Evolutionary conservation across 2,888 invertebrate species (phyloP).

Genomic region (Molanna angustata): DNA sequence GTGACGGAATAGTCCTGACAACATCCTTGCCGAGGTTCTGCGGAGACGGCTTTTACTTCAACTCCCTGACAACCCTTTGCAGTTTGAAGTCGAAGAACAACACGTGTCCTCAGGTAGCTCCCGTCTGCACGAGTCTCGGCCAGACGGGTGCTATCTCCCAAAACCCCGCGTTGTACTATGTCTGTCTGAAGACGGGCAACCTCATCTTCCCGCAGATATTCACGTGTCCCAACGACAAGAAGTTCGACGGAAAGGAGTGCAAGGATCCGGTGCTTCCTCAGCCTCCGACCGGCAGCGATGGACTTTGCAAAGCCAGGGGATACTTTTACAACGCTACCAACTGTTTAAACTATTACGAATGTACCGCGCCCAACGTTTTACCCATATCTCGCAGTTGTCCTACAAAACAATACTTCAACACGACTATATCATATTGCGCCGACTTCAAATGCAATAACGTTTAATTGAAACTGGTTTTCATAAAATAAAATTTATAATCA

Average conservation of each 20-base stretch:
- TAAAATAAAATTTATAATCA: too few relatives aligned
- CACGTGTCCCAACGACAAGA: background rate
- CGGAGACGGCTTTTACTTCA: background rate
- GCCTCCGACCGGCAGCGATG: background rate
- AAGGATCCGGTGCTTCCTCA: background rate
- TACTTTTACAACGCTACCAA: slow-evolving; percentile 3
- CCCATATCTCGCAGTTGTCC: background rate
- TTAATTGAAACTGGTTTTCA: too few relatives aligned
- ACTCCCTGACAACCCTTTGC: slow-evolving; percentile 14
- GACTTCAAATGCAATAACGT: background rate
- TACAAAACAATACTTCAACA: background rate
- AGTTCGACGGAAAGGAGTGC: slow-evolving; percentile 1
- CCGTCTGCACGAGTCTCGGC: background rate
- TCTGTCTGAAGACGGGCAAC: slow-evolving; percentile 5
- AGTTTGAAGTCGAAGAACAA: slow-evolving; percentile 4
- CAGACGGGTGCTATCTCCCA: slow-evolving; percentile 4
- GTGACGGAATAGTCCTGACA: background rate
- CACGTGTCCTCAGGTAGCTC: slow-evolving; percentile 1
- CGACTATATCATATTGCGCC: background rate
- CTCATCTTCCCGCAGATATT: slow-evolving; percentile 6
- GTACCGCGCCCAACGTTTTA: background rate
- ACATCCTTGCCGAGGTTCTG: background rate
- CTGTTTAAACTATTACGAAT: background rate
- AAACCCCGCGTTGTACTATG: slow-evolving; percentile 14
- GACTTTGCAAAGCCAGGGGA: slow-evolving; percentile 2